Percentiles rank a stretch among this genome's conserved stretches.
These are phyloP conservation scores for Pachymerium ferrugineum DNA, from an alignment of 2,888 invertebrate genomes.

Conservation along the genomic window DNA sequence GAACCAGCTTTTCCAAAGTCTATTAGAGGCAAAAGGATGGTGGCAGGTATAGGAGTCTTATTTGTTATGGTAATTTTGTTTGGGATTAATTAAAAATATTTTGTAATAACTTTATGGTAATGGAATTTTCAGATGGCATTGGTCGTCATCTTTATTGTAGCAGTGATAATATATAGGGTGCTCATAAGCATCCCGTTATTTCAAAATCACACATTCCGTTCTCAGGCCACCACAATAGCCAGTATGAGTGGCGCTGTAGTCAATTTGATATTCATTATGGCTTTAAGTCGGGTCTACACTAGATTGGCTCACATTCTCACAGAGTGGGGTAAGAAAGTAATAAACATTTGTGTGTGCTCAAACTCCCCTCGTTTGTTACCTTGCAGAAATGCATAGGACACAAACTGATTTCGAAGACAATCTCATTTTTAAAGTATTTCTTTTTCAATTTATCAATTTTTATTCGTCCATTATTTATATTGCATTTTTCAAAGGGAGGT, in stretches of 20 bases:
- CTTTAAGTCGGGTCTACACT: constrained; percentile 54
- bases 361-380: constrained; percentile 25
- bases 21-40: constrained; percentile 51
- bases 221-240: constrained; percentile 52
- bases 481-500: constrained; percentile 57
- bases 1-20: constrained; percentile 54
- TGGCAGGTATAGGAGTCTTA: constrained; percentile 53
- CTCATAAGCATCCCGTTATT: constrained; percentile 54
- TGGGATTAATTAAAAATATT: background rate
- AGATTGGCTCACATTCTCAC: constrained; percentile 53
- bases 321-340: constrained; percentile 52
- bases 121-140: constrained; percentile 50
- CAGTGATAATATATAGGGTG: constrained; percentile 55
- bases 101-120: background rate
- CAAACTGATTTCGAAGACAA: constrained; percentile 58
- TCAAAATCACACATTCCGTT: constrained; percentile 49
- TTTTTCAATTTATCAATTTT: constrained; percentile 59
- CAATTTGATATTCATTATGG: constrained; percentile 55
- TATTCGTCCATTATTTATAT: constrained; percentile 59
- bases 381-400: constrained; percentile 51
- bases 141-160: constrained; percentile 55
- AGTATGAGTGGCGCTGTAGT: constrained; percentile 53
- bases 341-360: background rate
- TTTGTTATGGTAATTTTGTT: constrained; percentile 52
- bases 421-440: constrained; percentile 57